Percentiles rank a stretch among this genome's conserved stretches.
These are phyloP conservation scores for Zaprionus obscuricornis DNA, from an alignment of 2,888 invertebrate species.

Conservation along the genomic window DNA sequence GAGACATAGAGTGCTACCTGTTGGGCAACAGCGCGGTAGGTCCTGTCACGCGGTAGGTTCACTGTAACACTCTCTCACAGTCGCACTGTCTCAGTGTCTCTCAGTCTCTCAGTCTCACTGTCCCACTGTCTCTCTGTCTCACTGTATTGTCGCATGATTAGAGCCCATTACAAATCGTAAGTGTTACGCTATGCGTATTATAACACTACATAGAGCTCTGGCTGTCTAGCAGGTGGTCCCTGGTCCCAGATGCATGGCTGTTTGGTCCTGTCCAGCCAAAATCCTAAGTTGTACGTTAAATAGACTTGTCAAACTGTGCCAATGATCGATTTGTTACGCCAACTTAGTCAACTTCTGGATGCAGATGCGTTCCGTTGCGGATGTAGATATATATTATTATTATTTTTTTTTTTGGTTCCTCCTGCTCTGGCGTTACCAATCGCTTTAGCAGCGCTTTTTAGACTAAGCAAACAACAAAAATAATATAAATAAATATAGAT, in stretches of 20 bases:
- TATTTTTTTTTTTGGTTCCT: slow-evolving; percentile 15
- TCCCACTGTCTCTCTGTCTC: too few relatives aligned
- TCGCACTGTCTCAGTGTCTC: too few relatives aligned
- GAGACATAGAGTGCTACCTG: slow-evolving; percentile 52
- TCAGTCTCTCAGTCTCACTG: too few relatives aligned
- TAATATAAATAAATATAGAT: slow-evolving; percentile 2
- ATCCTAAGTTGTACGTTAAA: slow-evolving; percentile 53
- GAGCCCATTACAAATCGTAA: slow-evolving; percentile 75
- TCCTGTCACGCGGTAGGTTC: too few relatives aligned
- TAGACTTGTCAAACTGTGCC: slow-evolving; percentile 78
- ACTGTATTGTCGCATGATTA: slow-evolving; percentile 76
- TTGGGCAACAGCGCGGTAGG: slow-evolving; percentile 66
- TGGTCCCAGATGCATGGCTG: slow-evolving; percentile 25
- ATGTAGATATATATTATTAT: slow-evolving; percentile 9
- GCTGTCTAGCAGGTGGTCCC: slow-evolving; percentile 45
- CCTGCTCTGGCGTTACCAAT: slow-evolving; percentile 62
- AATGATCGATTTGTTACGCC: slow-evolving; percentile 81
- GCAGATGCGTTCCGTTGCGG: slow-evolving; percentile 38
- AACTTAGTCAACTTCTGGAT: slow-evolving; percentile 68
- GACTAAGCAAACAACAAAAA: slow-evolving; percentile 54
- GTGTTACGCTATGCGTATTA: slow-evolving; percentile 67
- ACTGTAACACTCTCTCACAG: too few relatives aligned
- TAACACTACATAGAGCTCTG: slow-evolving; percentile 20
- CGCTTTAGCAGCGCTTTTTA: slow-evolving; percentile 73
- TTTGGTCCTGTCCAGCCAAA: slow-evolving; percentile 28